A percentile compares a stretch with the other conserved stretches of the same genome.
phyloP scores from a whole-genome alignment of 2,113 vertebrate genomes.

The Australoheros scitulus region DNA sequence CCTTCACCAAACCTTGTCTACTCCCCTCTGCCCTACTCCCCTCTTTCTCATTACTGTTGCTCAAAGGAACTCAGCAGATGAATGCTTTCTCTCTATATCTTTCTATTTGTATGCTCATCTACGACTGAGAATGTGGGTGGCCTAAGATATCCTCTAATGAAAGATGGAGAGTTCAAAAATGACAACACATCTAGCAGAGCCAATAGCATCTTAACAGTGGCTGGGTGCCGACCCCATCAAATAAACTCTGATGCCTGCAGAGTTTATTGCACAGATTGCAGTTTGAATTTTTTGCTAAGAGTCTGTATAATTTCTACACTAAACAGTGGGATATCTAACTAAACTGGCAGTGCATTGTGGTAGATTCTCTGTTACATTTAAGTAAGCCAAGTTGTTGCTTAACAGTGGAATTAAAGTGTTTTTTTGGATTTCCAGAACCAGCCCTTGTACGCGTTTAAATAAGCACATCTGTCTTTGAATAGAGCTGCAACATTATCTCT shows the following conservation, averaged over 20 bases:
- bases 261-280: slow-evolving; percentile 25
- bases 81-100: background rate
- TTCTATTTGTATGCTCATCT: background rate
- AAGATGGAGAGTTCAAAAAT: slow-evolving; percentile 29
- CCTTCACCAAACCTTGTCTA: background rate
- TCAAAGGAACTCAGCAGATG: slow-evolving; percentile 20
- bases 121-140: slow-evolving; percentile 46
- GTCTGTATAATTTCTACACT: slow-evolving; percentile 18
- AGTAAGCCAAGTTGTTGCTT: background rate
- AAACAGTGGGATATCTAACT: slow-evolving; percentile 6
- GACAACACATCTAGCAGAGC: slow-evolving; percentile 31
- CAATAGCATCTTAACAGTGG: slow-evolving; percentile 44
- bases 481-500: slow-evolving; percentile 43
- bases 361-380: background rate
- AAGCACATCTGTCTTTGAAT: slow-evolving; percentile 43
- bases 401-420: slow-evolving; percentile 14
- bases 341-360: background rate
- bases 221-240: slow-evolving; percentile 20
- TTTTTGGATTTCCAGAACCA: slow-evolving; percentile 24
- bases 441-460: slow-evolving; percentile 22
- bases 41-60: slow-evolving; percentile 5
- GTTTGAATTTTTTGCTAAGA: slow-evolving; percentile 25
- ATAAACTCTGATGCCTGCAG: slow-evolving; percentile 58
- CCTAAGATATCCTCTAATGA: slow-evolving; percentile 22
- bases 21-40: background rate